Evolutionary conservation across 2,113 vertebrate species (phyloP), one percentile per base, ranked within the genome.

Genomic region (Indri indri): DNA sequence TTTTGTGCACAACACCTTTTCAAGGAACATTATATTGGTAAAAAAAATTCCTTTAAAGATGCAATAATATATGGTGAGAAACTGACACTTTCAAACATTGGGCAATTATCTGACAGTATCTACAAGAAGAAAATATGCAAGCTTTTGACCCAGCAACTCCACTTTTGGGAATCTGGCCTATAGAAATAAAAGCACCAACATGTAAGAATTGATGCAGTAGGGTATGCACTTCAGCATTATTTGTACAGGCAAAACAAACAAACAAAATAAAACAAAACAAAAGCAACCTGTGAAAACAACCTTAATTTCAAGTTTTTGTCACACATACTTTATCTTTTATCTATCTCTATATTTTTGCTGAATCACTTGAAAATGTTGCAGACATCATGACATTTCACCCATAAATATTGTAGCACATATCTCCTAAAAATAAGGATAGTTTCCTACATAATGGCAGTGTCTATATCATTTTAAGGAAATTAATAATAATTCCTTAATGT

Each of bases 301-400:
- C 11, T 57, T 45, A 63, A 91, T 61, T 70, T 96, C 66, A 65
- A 61, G 1, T 16, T 42, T 73, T 74, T 59, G 68, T 42, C 23
- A 30, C 12, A 42, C 42, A 18, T 82, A 9, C 6, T 45, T 52
- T 50, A 54, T 40, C 16, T 54, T 61, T 71, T 70, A 5, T 71
- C 37, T 93, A 66, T 70, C 10, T 54, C 12, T 89, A n/a, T 54
- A 85, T n/a, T 66, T 81, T 63, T 65, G 61, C 6, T 40, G 61
- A 94, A 45, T 45, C 45, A n/a, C 79, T 77, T 94, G 66, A 95
- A 95, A 96, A 82, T 91, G 42, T 85, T 86, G 85, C 13, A 45
- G 66, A 50, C 7, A 80, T 70, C 50, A 79, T 27, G 37, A 50
- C 63, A 45, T 17, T 88, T 85, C 4, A 52, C 4, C 12, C 40